phyloP scores from a whole-genome alignment of 2,113 vertebrate genomes.

The Athene cunicularia region DNA sequence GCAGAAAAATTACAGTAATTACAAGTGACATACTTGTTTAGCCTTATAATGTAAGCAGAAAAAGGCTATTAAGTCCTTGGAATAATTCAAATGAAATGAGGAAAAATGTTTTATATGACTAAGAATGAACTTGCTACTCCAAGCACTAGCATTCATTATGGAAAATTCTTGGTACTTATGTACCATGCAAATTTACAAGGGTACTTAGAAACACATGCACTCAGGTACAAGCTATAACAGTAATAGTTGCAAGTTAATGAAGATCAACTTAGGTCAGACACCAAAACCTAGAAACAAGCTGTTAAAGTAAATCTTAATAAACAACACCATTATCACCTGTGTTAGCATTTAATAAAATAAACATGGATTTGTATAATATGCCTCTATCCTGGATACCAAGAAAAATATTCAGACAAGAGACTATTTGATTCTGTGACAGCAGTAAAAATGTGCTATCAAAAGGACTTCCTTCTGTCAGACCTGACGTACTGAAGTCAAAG shows the following conservation, averaged over 20 bases:
- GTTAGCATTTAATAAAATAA: neutral
- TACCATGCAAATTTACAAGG: neutral
- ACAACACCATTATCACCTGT: neutral
- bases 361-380: neutral
- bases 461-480: neutral
- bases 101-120: neutral
- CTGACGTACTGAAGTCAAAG: neutral
- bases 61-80: neutral
- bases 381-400: neutral
- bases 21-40: neutral
- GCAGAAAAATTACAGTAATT: neutral
- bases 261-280: neutral
- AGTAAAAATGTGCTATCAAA: neutral
- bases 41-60: neutral
- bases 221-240: neutral
- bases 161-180: neutral
- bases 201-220: neutral
- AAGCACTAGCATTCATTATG: neutral
- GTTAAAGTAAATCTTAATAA: neutral
- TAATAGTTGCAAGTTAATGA: neutral
- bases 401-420: neutral
- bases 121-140: neutral
- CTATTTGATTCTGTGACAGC: neutral
- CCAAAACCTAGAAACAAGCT: neutral
- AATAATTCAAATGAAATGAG: neutral